Conservation (phyloP, 2,113 vertebrate species). For the Pseudolaguvia tuberculata region DNA sequence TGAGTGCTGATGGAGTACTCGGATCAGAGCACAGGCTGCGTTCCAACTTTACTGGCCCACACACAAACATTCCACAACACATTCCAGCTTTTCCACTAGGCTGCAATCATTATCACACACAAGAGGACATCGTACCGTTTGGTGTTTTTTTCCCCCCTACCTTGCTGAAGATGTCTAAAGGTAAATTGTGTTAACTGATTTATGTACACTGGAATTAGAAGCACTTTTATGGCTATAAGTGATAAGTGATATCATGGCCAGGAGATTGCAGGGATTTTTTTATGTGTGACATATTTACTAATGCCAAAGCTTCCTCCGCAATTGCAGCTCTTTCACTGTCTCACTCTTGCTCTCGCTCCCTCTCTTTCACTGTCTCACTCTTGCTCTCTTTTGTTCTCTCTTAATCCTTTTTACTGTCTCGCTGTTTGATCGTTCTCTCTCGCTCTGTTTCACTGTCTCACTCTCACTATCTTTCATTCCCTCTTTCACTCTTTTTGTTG, state of each 20-base stretch:
- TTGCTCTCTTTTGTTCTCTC: no score
- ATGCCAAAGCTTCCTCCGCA: conserved; percentile 61
- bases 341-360: not conserved
- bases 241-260: conserved; percentile 50
- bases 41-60: conserved; percentile 39
- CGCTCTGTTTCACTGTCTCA: no score
- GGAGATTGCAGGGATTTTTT: conserved; percentile 34
- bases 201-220: conserved; percentile 41
- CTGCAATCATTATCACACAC: conserved; percentile 37
- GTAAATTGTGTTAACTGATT: conserved; percentile 44
- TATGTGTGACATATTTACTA: conserved; percentile 43
- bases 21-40: conserved; percentile 44
- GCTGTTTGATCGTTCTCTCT: no score
- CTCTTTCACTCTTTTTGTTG: not conserved
- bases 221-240: conserved; percentile 48
- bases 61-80: conserved; percentile 31
- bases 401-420: no score
- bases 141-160: not conserved
- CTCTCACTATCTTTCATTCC: not conserved
- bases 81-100: conserved; percentile 1
- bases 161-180: conserved; percentile 36
- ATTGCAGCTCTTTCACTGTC: conserved; percentile 11
- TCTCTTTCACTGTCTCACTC: not conserved
- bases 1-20: conserved; percentile 37
- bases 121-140: conserved; percentile 19